Evolutionary conservation across 2,113 vertebrate genomes (phyloP).

Genomic region (Onychostruthus taczanowskii): DNA sequence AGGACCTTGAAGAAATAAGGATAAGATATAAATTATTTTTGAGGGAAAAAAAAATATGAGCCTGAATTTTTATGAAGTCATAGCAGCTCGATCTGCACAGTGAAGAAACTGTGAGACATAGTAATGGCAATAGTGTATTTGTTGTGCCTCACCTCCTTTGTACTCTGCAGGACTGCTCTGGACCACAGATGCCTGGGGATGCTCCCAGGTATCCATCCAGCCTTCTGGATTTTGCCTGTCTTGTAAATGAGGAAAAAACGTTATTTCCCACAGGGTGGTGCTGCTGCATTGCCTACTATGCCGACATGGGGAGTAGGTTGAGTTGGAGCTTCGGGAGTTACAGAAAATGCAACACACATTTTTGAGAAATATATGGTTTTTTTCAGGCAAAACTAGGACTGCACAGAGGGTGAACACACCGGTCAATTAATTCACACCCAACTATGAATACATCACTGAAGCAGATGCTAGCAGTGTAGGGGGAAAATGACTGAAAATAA

Average conservation of each 20-base stretch:
- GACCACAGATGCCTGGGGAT: no score
- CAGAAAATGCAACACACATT: not conserved
- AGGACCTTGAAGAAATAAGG: not conserved
- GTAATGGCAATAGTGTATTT: not conserved
- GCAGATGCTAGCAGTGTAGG: fast-evolving
- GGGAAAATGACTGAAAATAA: not conserved
- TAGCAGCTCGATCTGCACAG: not conserved
- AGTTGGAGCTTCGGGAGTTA: fast-evolving
- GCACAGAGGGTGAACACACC: not conserved
- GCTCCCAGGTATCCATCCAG: not conserved
- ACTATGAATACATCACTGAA: not conserved
- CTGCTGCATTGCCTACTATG: not conserved
- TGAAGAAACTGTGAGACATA: fast-evolving
- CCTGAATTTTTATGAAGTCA: not conserved
- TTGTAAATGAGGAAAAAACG: not conserved
- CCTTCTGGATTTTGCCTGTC: not conserved
- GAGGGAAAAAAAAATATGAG: fast-evolving
- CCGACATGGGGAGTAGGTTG: fast-evolving
- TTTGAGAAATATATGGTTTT: not conserved
- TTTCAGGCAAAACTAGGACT: not conserved
- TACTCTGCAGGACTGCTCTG: not conserved
- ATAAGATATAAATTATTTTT: not conserved
- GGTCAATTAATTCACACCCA: not conserved
- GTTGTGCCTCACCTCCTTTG: not conserved
- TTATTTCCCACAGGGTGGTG: constrained; percentile 8